Evolutionary conservation across 2,797 vertebrate genomes (phyloP).

Genomic region (Chanos chanos): DNA sequence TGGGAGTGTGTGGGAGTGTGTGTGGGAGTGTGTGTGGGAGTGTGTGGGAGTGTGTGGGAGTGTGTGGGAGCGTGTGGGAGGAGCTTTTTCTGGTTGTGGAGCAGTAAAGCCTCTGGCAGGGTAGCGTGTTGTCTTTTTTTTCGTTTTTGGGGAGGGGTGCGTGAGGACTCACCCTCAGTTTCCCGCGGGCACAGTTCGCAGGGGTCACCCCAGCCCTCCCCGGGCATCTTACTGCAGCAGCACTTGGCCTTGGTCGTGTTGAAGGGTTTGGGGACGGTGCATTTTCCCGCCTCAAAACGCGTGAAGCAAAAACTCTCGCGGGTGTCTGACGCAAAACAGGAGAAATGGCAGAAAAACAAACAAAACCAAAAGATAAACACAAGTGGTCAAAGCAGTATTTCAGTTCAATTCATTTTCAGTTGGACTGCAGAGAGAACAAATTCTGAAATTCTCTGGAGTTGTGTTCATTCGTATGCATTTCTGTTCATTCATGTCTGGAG

Average conservation of each 20-base stretch:
- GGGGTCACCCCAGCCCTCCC: slow-evolving; percentile 93
- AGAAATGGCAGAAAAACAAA: neutral
- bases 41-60: no score
- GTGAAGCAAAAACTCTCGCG: slow-evolving; percentile 94
- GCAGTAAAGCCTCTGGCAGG: no score
- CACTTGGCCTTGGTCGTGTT: slow-evolving; percentile 92
- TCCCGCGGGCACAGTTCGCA: slow-evolving; percentile 89
- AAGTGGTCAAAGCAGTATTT: no score
- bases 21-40: no score
- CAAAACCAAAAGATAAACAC: no score
- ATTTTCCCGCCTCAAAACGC: slow-evolving; percentile 85
- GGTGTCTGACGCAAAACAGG: slow-evolving; percentile 73
- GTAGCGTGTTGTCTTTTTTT: neutral
- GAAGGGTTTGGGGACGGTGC: slow-evolving; percentile 84
- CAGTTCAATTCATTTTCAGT: neutral
- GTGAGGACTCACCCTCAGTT: slow-evolving; percentile 71
- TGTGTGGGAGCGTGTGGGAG: no score
- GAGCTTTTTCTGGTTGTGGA: no score
- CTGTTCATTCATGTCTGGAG: no score
- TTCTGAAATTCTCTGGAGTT: no score
- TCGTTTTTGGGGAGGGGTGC: neutral
- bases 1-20: no score
- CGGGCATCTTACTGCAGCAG: slow-evolving; percentile 91
- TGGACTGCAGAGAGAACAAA: no score
- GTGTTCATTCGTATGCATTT: no score